phyloP scores from a whole-genome alignment of 2,113 vertebrate genomes.

The Petrocephalus microphthalmus region DNA sequence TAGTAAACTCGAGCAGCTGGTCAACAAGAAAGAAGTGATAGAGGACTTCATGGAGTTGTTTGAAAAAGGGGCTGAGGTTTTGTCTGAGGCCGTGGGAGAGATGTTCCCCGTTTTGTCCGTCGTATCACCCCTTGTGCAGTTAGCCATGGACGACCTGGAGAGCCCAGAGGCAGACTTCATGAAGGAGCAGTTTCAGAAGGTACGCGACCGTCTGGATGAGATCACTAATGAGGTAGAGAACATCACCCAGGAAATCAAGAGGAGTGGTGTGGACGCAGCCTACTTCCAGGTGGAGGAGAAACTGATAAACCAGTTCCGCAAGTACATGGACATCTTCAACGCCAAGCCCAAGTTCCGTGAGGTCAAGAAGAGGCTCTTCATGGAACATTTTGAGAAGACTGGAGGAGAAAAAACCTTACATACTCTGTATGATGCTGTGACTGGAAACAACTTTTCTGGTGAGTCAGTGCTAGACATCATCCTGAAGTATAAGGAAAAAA shows the following conservation, averaged over 20 bases:
- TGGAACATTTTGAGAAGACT: slow-evolving; percentile 56
- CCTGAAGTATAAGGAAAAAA: slow-evolving; percentile 64
- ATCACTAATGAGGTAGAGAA: slow-evolving; percentile 55
- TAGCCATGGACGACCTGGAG: slow-evolving; percentile 64
- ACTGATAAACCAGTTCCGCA: slow-evolving; percentile 65
- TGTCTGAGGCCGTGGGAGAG: slow-evolving; percentile 1
- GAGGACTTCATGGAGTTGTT: slow-evolving; percentile 15
- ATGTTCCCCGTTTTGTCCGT: slow-evolving; percentile 16
- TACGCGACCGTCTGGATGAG: slow-evolving; percentile 57
- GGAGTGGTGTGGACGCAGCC: slow-evolving; percentile 47
- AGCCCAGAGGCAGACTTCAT: slow-evolving; percentile 65
- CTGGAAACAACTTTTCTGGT: slow-evolving; percentile 52
- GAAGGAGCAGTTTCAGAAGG: slow-evolving; percentile 69
- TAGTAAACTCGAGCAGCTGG: not conserved
- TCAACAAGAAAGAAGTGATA: slow-evolving; percentile 9
- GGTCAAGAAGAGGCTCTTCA: slow-evolving; percentile 63
- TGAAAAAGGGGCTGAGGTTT: slow-evolving; percentile 8
- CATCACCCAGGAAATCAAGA: slow-evolving; percentile 63
- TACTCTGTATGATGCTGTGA: slow-evolving; percentile 57
- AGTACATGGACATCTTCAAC: slow-evolving; percentile 44
- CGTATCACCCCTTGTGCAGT: slow-evolving; percentile 12
- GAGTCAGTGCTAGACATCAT: slow-evolving; percentile 61
- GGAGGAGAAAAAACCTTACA: slow-evolving; percentile 61
- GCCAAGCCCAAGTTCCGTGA: slow-evolving; percentile 59
- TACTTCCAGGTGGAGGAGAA: slow-evolving; percentile 67